phyloP scores from a whole-genome alignment of 2,113 vertebrate species.

The zebrafish (Danio rerio) region GRCz12tu NC_133180.1:72824001-72824500 shows the following conservation, averaged over 20 bases:
- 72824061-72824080: conserved; percentile 5
- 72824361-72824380: background rate
- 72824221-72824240: conserved; percentile 9
- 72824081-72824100: background rate
- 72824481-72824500: conserved; percentile 66
- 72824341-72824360: no score
- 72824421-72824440: conserved; percentile 81
- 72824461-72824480: conserved; percentile 27
- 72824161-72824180: background rate
- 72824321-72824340: no score
- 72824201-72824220: background rate
- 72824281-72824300: background rate
- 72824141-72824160: background rate
- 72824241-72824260: background rate
- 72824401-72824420: conserved; percentile 81
- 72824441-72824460: conserved; percentile 67
- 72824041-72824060: conserved; percentile 3
- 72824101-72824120: background rate
- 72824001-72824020: background rate
- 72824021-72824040: background rate
- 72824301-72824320: background rate
- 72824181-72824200: background rate
- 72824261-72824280: conserved; percentile 25
- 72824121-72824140: background rate
- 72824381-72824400: conserved; percentile 73